A percentile compares a stretch with the other conserved stretches of the same genome.
These are phyloP conservation scores for Sternotherus odoratus DNA, from an alignment of 2,797 vertebrate species.

Conservation along the genomic window DNA sequence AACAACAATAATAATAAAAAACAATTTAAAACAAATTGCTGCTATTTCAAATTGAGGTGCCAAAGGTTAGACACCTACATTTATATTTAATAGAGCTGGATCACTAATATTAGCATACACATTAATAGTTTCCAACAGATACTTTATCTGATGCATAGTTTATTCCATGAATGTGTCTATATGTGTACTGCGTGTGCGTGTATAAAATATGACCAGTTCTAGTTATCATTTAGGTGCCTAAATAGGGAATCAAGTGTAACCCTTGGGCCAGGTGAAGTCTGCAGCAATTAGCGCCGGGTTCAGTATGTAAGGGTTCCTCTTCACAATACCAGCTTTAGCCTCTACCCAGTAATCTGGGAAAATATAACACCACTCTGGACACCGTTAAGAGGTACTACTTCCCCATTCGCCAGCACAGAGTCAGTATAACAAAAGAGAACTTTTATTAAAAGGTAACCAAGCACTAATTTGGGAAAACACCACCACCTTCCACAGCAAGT, in stretches of 20 bases:
- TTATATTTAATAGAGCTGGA: background rate
- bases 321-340: background rate
- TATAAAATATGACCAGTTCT: background rate
- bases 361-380: background rate
- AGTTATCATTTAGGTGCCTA: background rate
- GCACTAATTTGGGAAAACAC: background rate
- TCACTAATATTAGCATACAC: background rate
- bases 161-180: background rate
- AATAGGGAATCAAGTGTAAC: background rate
- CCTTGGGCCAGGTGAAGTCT: background rate
- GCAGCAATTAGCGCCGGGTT: background rate
- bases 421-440: background rate
- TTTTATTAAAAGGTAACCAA: background rate
- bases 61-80: background rate
- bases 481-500: background rate
- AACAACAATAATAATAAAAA: background rate
- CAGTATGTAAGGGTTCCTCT: background rate
- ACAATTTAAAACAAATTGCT: background rate
- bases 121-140: background rate
- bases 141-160: background rate
- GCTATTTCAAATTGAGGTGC: background rate
- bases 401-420: background rate
- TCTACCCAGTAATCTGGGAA: background rate
- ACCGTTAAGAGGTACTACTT: background rate
- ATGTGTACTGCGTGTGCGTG: background rate